phyloP scores from a whole-genome alignment of 2,888 invertebrate genomes.

The Prionchulus punctatus region DNA sequence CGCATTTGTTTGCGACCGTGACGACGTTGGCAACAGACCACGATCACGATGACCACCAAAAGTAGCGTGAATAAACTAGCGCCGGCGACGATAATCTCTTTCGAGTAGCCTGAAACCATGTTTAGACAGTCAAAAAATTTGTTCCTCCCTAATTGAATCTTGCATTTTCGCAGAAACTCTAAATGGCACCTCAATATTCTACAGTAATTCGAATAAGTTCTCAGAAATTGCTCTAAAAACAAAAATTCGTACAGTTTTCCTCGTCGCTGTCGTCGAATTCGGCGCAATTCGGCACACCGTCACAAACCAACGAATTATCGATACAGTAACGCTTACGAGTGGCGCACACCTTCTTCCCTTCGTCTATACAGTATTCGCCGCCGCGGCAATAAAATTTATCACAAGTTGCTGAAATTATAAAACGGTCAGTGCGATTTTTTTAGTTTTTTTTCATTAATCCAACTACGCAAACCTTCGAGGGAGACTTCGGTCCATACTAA shows the following conservation, averaged over 20 bases:
- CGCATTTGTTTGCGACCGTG: neutral
- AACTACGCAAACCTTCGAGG: neutral
- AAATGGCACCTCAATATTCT: neutral
- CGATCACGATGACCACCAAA: neutral
- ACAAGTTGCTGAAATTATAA: slow-evolving; percentile 15
- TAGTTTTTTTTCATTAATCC: neutral
- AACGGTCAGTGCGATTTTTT: neutral
- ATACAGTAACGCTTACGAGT: slow-evolving; percentile 33
- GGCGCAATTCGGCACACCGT: slow-evolving; percentile 36
- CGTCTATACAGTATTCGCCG: slow-evolving; percentile 32
- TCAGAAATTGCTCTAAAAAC: neutral
- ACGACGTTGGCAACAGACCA: neutral
- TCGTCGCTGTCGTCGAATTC: slow-evolving; percentile 35
- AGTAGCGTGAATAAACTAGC: neutral
- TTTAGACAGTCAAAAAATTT: too few species aligned
- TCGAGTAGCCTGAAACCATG: slow-evolving; percentile 1
- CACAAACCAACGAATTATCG: slow-evolving; percentile 33
- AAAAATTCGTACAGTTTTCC: slow-evolving; percentile 24
- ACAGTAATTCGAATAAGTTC: neutral
- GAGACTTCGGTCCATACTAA: slow-evolving; percentile 30
- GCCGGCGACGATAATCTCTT: neutral
- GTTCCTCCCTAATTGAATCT: too few species aligned
- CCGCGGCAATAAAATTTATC: slow-evolving; percentile 31
- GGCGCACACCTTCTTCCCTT: slow-evolving; percentile 27
- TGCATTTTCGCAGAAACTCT: too few species aligned